Conservation (phyloP, 2,888 invertebrate species). For the Endomychus coccineus region DNA sequence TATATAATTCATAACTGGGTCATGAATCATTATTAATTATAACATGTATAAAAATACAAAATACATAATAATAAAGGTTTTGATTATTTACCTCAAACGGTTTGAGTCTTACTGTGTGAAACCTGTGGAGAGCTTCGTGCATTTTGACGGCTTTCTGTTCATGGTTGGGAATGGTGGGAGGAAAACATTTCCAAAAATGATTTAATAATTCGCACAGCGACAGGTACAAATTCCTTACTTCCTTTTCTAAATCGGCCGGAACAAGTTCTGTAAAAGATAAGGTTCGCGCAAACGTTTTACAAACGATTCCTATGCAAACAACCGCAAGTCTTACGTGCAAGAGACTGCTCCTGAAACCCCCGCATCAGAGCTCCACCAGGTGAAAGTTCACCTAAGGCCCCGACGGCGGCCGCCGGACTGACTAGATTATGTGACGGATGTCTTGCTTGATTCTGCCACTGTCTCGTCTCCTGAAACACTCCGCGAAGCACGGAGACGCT, state of each 20-base stretch:
- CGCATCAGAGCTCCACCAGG: slow-evolving; percentile 90
- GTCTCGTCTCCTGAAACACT: slow-evolving; percentile 49
- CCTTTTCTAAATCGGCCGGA: slow-evolving; percentile 72
- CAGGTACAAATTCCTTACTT: slow-evolving; percentile 77
- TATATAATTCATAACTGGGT: too few relatives aligned
- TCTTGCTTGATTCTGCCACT: slow-evolving; percentile 49
- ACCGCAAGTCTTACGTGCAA: slow-evolving; percentile 65
- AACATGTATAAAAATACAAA: neutral
- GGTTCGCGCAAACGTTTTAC: neutral
- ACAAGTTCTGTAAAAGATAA: slow-evolving; percentile 62
- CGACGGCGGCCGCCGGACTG: slow-evolving; percentile 70
- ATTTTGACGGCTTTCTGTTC: slow-evolving; percentile 79
- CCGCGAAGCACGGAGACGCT: slow-evolving; percentile 44
- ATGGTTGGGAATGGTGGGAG: slow-evolving; percentile 63
- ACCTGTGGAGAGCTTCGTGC: slow-evolving; percentile 82
- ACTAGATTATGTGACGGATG: slow-evolving; percentile 52
- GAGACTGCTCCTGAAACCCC: slow-evolving; percentile 71
- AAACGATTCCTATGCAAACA: neutral
- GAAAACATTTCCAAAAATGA: slow-evolving; percentile 95
- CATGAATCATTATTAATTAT: too few relatives aligned
- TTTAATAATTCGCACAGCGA: slow-evolving; percentile 82
- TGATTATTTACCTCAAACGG: slow-evolving; percentile 64
- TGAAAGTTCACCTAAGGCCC: slow-evolving; percentile 79
- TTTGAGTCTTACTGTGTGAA: slow-evolving; percentile 77
- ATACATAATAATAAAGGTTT: slow-evolving; percentile 18